Evolutionary conservation across 1,140 invertebrate species (phyloP).

Genomic region (Cyclargus thomasi): DNA sequence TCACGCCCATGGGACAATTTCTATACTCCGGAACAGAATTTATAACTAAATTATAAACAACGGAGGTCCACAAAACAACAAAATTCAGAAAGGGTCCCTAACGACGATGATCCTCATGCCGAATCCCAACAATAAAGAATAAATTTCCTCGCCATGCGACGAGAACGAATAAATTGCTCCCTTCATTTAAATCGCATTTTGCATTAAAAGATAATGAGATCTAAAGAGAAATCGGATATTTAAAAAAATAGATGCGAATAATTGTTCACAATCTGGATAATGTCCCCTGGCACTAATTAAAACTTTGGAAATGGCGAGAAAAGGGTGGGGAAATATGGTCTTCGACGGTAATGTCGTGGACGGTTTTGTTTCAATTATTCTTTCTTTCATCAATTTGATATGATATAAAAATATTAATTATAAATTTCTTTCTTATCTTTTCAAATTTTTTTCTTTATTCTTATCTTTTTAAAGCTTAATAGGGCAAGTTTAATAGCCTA

Average conservation of each 20-base stretch:
- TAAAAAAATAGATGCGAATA: conserved; percentile 35
- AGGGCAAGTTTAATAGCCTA: no score
- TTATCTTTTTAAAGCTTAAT: no score
- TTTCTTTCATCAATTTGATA: conserved; percentile 54
- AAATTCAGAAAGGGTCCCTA: neutral
- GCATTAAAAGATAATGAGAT: conserved; percentile 18
- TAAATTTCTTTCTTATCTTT: conserved; percentile 39
- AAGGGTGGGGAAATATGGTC: conserved; percentile 71
- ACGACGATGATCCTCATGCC: neutral
- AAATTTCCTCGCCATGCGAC: neutral
- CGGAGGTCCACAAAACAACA: neutral
- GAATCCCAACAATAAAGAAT: conserved; percentile 1
- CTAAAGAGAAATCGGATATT: conserved; percentile 34
- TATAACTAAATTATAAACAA: neutral
- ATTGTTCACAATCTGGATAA: conserved; percentile 54
- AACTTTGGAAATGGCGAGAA: conserved; percentile 64
- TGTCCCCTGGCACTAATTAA: conserved; percentile 74
- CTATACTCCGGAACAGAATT: neutral
- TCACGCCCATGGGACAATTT: neutral
- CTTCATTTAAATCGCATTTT: neutral
- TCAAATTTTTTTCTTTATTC: no score
- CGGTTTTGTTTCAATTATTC: conserved; percentile 52
- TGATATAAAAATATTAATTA: conserved; percentile 45
- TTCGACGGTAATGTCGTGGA: conserved; percentile 59
- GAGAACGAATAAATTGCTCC: conserved; percentile 8